Evolutionary conservation across 2,797 vertebrate species (phyloP).

Genomic region (Scleropages formosus): DNA sequence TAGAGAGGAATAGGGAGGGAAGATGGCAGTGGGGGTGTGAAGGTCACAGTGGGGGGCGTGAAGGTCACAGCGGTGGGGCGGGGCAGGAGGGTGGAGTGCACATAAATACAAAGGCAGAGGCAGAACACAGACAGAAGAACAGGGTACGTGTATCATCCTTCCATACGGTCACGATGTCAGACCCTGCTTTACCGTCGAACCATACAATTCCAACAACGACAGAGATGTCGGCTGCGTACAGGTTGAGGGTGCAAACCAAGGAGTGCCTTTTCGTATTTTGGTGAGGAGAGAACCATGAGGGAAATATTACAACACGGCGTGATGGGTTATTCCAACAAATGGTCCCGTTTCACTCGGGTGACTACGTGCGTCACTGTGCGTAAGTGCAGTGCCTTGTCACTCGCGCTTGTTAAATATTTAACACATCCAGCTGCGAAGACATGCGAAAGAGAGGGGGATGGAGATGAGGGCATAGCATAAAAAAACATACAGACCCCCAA

Average conservation of each 20-base stretch:
- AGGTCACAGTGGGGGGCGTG: background rate
- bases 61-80: background rate
- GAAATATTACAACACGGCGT: background rate
- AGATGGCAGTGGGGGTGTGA: background rate
- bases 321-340: slow-evolving; percentile 12
- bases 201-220: background rate
- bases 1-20: background rate
- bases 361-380: background rate
- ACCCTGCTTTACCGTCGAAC: no score
- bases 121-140: background rate
- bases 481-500: slow-evolving; percentile 66
- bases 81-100: background rate
- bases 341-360: background rate
- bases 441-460: slow-evolving; percentile 58
- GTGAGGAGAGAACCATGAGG: slow-evolving; percentile 4
- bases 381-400: slow-evolving; percentile 9
- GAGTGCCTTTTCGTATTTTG: no score
- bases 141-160: no score
- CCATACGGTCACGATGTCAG: no score
- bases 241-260: background rate
- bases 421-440: slow-evolving; percentile 42
- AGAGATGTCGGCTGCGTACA: background rate
- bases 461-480: slow-evolving; percentile 58
- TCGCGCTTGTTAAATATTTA: slow-evolving; percentile 34
- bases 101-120: background rate